These are phyloP conservation scores for Drosophila koepferae DNA, from an alignment of 2,888 invertebrate genomes.

Conservation along the genomic window DNA sequence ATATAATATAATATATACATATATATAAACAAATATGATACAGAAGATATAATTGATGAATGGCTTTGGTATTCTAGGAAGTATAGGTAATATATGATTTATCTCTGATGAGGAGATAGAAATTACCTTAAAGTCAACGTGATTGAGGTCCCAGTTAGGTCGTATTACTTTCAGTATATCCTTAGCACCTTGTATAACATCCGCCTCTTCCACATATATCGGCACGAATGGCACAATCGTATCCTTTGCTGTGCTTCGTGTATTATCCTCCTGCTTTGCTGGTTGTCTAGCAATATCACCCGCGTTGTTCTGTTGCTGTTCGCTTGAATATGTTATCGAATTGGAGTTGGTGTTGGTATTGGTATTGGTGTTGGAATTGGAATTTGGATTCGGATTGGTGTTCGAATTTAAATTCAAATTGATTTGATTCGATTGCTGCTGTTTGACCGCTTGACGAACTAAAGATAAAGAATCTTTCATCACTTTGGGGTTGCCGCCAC, in stretches of 20 bases:
- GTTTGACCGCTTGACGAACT: constrained; percentile 72
- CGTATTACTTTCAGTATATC: constrained; percentile 89
- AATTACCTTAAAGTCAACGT: constrained; percentile 90
- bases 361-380: constrained; percentile 30
- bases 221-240: constrained; percentile 85
- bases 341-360: constrained; percentile 33
- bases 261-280: constrained; percentile 37
- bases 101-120: too few species aligned
- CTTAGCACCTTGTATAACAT: constrained; percentile 89
- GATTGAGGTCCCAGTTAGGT: constrained; percentile 89
- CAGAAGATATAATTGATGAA: too few species aligned
- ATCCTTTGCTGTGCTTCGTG: constrained; percentile 43
- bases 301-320: constrained; percentile 29
- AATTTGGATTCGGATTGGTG: constrained; percentile 8
- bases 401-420: constrained; percentile 39
- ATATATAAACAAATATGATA: too few species aligned
- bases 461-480: constrained; percentile 80
- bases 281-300: constrained; percentile 59
- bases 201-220: constrained; percentile 88
- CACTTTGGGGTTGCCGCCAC: constrained; percentile 77
- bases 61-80: too few species aligned
- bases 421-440: constrained; percentile 57
- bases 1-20: too few species aligned
- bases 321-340: constrained; percentile 37
- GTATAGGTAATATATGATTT: too few species aligned